These are phyloP conservation scores for Syndactyla subalaris DNA, from an alignment of 2,797 vertebrate genomes.

Conservation along the genomic window DNA sequence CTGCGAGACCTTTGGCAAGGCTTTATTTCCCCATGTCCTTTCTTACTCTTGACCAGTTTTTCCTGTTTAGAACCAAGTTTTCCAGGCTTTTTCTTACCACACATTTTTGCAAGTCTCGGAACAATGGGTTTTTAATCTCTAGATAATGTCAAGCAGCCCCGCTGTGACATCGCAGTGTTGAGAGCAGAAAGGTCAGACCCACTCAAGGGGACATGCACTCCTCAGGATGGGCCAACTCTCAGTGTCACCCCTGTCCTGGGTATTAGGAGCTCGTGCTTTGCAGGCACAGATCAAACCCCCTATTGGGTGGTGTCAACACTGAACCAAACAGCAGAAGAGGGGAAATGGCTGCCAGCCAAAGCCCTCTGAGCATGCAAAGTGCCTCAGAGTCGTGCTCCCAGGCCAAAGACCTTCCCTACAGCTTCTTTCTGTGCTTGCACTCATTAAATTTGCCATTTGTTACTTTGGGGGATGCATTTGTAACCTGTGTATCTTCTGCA, in stretches of 20 bases:
- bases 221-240: accelerated
- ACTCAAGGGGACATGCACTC: not conserved
- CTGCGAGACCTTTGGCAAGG: not conserved
- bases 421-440: not conserved
- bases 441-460: not conserved
- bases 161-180: not conserved
- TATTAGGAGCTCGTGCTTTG: not conserved
- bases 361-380: not conserved
- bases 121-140: not conserved
- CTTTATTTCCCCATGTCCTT: not conserved
- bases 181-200: not conserved
- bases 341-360: not conserved
- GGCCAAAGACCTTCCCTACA: not conserved
- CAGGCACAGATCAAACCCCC: not conserved
- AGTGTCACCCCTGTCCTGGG: accelerated
- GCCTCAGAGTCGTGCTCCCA: not conserved
- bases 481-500: not conserved
- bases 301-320: not conserved
- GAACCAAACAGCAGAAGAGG: not conserved
- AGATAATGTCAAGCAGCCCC: not conserved
- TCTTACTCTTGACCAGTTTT: not conserved
- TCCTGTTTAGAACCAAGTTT: not conserved
- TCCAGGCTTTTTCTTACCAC: not conserved
- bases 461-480: not conserved
- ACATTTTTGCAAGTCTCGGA: not conserved